These are phyloP conservation scores for Villa cingulata DNA, from an alignment of 2,888 invertebrate genomes.

Conservation along the genomic window DNA sequence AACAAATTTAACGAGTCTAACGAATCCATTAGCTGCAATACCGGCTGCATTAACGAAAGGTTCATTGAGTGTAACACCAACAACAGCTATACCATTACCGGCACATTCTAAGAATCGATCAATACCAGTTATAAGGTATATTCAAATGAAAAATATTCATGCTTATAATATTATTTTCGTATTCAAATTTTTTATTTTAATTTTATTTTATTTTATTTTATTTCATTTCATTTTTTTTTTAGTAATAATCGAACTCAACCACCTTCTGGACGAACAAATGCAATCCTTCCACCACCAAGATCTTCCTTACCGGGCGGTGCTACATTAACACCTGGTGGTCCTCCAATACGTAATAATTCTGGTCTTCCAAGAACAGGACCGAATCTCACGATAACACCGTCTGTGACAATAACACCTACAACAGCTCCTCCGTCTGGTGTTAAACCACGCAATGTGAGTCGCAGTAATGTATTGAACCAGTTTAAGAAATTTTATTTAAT, in stretches of 20 bases:
- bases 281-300: constrained; percentile 31
- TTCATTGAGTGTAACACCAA: constrained; percentile 35
- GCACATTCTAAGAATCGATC: constrained; percentile 35
- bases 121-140: constrained; percentile 26
- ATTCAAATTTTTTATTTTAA: background rate
- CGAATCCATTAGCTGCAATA: constrained; percentile 34
- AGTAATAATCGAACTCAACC: constrained; percentile 22
- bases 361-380: constrained; percentile 34
- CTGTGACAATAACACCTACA: constrained; percentile 63
- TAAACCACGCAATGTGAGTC: constrained; percentile 39
- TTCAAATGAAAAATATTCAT: too few species aligned
- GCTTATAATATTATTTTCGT: too few species aligned
- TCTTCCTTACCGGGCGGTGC: constrained; percentile 46
- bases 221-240: constrained; percentile 4
- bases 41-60: constrained; percentile 39
- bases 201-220: too few species aligned
- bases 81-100: constrained; percentile 34
- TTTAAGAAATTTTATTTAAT: constrained; percentile 17
- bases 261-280: constrained; percentile 19
- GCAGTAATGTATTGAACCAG: constrained; percentile 33
- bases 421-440: constrained; percentile 48
- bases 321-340: constrained; percentile 44
- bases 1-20: background rate
- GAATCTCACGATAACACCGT: constrained; percentile 47
- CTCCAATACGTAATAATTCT: constrained; percentile 20